Percentiles rank a stretch among this genome's conserved stretches.
These are phyloP conservation scores for Apamea epomidion DNA, from an alignment of 2,888 invertebrate genomes.

Conservation along the genomic window DNA sequence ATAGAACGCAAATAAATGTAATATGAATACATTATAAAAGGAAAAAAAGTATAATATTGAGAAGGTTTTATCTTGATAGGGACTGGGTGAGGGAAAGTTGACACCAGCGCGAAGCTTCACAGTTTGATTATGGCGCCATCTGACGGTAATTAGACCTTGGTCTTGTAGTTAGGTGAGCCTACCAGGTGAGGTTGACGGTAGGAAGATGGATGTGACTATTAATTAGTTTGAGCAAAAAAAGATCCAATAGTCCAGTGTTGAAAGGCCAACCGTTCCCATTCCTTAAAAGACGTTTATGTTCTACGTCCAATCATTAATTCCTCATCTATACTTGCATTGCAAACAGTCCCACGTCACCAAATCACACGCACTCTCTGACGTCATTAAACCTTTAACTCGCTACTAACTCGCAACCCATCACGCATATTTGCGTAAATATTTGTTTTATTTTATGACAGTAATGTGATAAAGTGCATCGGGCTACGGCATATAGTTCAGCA, in stretches of 20 bases:
- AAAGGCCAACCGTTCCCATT: background rate
- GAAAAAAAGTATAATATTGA: background rate
- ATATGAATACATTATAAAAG: no score
- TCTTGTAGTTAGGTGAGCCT: conserved; percentile 2
- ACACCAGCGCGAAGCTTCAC: background rate
- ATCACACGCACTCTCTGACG: background rate
- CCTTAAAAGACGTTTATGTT: background rate
- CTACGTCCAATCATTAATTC: background rate
- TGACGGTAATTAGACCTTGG: conserved; percentile 11
- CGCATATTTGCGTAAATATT: no score
- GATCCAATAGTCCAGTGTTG: background rate
- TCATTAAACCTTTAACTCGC: background rate
- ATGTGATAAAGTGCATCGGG: no score
- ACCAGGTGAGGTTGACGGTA: conserved; percentile 5
- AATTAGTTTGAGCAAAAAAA: background rate
- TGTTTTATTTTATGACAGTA: no score
- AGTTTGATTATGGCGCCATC: background rate
- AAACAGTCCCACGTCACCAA: background rate
- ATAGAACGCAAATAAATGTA: no score
- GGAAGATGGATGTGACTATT: conserved; percentile 24
- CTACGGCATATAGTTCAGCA: no score
- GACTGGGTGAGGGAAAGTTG: background rate
- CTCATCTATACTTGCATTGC: background rate
- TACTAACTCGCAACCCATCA: no score
- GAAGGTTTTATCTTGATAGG: background rate